Conservation (phyloP, 2,797 vertebrate genomes). For the Pipistrellus kuhlii region DNA sequence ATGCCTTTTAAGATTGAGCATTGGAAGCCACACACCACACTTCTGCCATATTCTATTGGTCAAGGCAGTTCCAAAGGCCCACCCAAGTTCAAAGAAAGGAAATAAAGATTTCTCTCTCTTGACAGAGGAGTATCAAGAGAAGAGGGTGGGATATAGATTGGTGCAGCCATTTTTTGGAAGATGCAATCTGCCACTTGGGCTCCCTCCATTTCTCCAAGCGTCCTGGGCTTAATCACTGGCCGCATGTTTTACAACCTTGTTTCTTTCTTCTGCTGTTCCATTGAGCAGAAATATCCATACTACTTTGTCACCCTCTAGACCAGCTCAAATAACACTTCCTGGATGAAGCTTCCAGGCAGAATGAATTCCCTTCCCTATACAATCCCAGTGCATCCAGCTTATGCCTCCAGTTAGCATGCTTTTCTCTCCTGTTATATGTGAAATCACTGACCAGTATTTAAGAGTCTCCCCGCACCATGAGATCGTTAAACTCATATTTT, state of each 20-base stretch:
- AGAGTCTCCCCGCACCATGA: neutral
- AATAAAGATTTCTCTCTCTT: neutral
- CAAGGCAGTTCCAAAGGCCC: neutral
- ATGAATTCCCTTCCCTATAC: neutral
- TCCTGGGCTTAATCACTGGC: neutral
- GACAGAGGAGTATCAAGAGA: neutral
- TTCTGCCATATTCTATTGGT: neutral
- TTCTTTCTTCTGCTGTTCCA: neutral
- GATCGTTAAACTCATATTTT: neutral
- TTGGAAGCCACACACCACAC: neutral
- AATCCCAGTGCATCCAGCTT: neutral
- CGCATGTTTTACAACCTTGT: neutral
- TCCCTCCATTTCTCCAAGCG: neutral
- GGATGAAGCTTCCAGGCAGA: neutral
- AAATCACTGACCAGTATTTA: neutral
- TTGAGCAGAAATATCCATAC: neutral
- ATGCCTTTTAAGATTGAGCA: neutral
- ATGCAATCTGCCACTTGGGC: neutral
- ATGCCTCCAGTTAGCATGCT: neutral
- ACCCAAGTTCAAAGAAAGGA: neutral
- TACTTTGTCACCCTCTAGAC: neutral
- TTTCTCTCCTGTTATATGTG: neutral
- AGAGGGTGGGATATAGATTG: rapidly evolving
- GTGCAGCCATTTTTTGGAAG: neutral
- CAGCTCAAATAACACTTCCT: neutral